phyloP scores from a whole-genome alignment of 2,797 vertebrate species.

The Falco berigora region DNA sequence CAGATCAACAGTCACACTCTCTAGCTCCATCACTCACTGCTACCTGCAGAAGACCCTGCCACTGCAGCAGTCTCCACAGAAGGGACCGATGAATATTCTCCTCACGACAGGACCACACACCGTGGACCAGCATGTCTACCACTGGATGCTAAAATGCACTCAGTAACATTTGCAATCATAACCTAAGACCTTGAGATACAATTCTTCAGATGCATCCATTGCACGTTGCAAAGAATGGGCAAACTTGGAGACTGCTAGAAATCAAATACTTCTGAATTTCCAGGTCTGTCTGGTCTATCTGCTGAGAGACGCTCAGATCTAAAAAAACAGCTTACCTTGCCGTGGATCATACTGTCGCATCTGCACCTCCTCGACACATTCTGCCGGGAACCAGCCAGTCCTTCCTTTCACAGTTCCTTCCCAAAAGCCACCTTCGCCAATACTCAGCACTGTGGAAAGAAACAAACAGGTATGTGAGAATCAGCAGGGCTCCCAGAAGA shows the following conservation, averaged over 20 bases:
- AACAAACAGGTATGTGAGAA: neutral
- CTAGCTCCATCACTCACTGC: neutral
- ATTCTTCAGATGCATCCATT: neutral
- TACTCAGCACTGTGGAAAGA: conserved; percentile 83
- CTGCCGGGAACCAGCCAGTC: conserved; percentile 97
- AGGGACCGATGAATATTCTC: neutral
- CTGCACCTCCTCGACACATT: conserved; percentile 97
- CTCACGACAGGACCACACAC: neutral
- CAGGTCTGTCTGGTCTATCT: fast-evolving
- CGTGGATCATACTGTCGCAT: conserved; percentile 92
- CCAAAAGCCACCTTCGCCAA: conserved; percentile 97
- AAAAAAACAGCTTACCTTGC: conserved; percentile 79
- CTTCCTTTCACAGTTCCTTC: conserved; percentile 94
- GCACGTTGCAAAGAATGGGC: fast-evolving
- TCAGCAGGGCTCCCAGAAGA: no score
- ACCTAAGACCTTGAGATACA: neutral
- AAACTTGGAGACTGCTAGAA: neutral
- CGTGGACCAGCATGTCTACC: fast-evolving
- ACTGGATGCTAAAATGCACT: neutral
- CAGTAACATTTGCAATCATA: no score
- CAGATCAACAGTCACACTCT: neutral
- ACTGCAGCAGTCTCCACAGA: fast-evolving
- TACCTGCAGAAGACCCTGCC: neutral
- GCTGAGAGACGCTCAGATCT: fast-evolving
- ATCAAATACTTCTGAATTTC: no score